These are phyloP conservation scores for Brachypteracias leptosomus DNA, from an alignment of 2,113 vertebrate species.

Conservation along the genomic window DNA sequence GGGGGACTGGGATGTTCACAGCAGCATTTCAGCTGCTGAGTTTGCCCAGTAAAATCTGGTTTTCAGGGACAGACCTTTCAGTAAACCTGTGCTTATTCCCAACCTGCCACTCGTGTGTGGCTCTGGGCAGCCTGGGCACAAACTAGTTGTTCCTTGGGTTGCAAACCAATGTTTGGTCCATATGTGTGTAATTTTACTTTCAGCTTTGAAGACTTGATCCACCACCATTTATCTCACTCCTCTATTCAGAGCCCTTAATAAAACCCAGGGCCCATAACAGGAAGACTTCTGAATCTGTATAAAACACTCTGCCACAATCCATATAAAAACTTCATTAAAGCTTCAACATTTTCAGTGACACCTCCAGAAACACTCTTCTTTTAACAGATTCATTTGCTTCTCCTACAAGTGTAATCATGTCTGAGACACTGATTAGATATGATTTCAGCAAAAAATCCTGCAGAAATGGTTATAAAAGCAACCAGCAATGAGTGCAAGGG, in stretches of 20 bases:
- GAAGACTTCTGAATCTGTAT: neutral
- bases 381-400: neutral
- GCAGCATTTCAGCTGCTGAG: neutral
- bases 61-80: neutral
- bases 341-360: neutral
- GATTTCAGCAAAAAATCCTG: neutral
- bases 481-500: neutral
- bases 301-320: neutral
- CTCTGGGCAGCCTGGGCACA: neutral
- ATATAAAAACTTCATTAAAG: neutral
- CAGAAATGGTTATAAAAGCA: neutral
- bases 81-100: neutral
- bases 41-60: neutral
- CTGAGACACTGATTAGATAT: neutral
- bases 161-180: neutral
- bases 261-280: neutral
- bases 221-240: neutral
- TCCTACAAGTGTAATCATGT: neutral
- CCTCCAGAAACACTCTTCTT: neutral
- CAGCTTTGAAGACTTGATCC: neutral
- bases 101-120: rapidly evolving
- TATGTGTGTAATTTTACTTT: neutral
- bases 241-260: neutral
- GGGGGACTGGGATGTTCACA: neutral
- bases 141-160: neutral